phyloP scores from a whole-genome alignment of 2,797 vertebrate genomes.

The Macrochelys suwanniensis region DNA sequence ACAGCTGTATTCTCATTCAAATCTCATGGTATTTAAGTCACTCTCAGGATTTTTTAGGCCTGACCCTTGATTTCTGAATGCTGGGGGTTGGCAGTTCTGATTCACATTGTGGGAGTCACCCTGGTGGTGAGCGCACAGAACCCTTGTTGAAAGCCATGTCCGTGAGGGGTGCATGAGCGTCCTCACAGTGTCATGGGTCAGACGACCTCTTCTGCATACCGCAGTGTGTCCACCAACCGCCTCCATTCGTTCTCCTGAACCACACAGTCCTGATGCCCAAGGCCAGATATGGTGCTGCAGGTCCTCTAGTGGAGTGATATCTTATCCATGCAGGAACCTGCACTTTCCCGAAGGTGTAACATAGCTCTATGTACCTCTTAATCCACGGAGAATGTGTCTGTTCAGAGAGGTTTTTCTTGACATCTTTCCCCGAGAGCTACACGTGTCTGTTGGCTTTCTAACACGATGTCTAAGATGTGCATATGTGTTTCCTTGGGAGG shows the following conservation, averaged over 20 bases:
- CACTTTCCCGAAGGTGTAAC: no score
- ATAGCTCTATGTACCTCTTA: no score
- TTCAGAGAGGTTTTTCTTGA: no score
- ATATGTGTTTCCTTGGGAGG: no score
- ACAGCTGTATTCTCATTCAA: not conserved
- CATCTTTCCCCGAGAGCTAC: no score
- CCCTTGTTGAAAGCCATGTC: not conserved
- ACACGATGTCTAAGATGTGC: no score
- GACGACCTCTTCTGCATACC: not conserved
- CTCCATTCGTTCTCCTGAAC: not conserved
- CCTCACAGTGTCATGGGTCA: not conserved
- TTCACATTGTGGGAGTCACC: not conserved
- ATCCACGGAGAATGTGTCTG: no score
- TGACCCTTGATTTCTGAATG: not conserved
- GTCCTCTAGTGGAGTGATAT: no score
- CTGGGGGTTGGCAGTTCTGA: not conserved
- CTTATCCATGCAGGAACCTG: no score
- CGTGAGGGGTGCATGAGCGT: not conserved
- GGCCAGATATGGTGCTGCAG: no score
- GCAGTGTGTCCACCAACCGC: not conserved
- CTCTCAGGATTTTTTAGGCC: not conserved
- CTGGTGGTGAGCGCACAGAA: not conserved
- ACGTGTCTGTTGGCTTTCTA: no score
- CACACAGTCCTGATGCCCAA: no score
- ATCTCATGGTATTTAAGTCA: not conserved